Evolutionary conservation across 2,797 vertebrate species (phyloP).

Genomic region (Paratrypauchen microcephalus): DNA sequence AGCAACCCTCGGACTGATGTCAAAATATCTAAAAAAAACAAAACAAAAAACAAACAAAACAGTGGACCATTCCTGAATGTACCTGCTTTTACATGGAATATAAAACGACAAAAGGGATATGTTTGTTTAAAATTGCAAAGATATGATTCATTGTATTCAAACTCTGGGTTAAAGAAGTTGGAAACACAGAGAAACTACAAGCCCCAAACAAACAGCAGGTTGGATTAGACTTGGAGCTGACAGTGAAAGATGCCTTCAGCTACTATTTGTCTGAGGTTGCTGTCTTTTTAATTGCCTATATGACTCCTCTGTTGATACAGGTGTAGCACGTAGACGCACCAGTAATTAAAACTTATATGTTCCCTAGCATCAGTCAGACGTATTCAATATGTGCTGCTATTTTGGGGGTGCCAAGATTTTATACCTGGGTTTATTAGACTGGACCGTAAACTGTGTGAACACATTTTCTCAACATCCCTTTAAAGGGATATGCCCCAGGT

Average conservation of each 20-base stretch:
- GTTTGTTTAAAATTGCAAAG: neutral
- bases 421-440: neutral
- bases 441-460: too few relatives aligned
- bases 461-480: too few relatives aligned
- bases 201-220: slow-evolving; percentile 8
- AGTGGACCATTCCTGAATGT: too few relatives aligned
- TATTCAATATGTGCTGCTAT: neutral
- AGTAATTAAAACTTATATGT: slow-evolving; percentile 12
- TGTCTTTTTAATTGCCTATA: slow-evolving; percentile 23
- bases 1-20: too few relatives aligned
- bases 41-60: too few relatives aligned
- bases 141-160: neutral
- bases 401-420: neutral
- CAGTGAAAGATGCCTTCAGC: neutral
- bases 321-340: neutral
- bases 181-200: neutral
- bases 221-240: neutral
- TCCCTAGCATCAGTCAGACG: slow-evolving; percentile 14
- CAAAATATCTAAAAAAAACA: too few relatives aligned
- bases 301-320: slow-evolving; percentile 10
- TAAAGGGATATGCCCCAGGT: too few relatives aligned
- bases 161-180: neutral
- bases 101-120: too few relatives aligned
- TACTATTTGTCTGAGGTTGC: slow-evolving; percentile 16
- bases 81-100: too few relatives aligned